Base-by-base conservation (phyloP, 53 echinoderm and acorn worm species). In the Echinarachnius parma region DNA sequence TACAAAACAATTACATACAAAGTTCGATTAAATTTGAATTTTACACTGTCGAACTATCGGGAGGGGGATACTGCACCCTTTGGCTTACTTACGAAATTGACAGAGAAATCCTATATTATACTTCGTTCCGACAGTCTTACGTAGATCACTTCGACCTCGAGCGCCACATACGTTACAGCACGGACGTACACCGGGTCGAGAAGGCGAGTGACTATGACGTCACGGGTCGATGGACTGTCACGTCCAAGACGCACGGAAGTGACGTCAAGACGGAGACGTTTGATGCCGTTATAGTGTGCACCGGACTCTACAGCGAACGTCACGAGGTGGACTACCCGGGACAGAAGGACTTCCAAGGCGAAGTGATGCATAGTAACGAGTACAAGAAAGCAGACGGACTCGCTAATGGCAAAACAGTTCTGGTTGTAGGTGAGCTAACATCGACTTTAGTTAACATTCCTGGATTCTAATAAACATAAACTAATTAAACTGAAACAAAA, bases 231-330 rank as follows among this genome's bases (percentile, higher is more conserved):
- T 94, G 95, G 95, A 62, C 44, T 21, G 87, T 94, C 24, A 76
- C 50, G 16, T 79, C 80, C 27, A 62, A 49, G 50, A 46, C 59
- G 5, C 15, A 53, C 13, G 70, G 31, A 18, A 78, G 59, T 28
- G 45, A 55, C 11, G 54, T 31, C 21, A 61, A 58, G 21, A 27
- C 20, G 11, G 87, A 88, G 18, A 61, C 60, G 0, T 92, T 59
- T 47, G 92, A 92, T 37, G 92, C 92, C 5, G 76, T 92, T 16
- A 92, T 92, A n/a, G 78, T 88, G 22, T 79, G 78, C 45, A 92
- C 92, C 0, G 92, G 92, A 11, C 56, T 78, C 21, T 85, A 78
- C 59, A 57, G 52, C 23, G 72, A 88, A 14, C 54, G 76, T 35
- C 70, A 58, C 19, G 67, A 64, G 27, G 88, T 76, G 25, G 42